Conservation (phyloP, 2,888 invertebrate species). For the Cremastobaeus sp. region DNA sequence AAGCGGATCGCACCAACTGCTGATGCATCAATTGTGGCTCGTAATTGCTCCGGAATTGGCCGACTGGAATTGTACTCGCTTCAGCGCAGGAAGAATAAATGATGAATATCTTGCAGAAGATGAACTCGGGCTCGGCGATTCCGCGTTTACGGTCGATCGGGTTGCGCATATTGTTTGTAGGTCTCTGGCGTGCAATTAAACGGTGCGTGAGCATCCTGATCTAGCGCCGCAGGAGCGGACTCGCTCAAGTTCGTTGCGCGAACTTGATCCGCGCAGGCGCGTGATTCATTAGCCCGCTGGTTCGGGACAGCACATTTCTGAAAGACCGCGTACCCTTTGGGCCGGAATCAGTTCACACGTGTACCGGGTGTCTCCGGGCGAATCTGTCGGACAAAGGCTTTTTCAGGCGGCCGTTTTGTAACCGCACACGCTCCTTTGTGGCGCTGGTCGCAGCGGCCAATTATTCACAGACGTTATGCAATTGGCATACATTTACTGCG, state of each 20-base stretch:
- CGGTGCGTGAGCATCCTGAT: constrained; percentile 33
- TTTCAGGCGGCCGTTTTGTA: constrained; percentile 7
- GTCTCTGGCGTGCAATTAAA: constrained; percentile 36
- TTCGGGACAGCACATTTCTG: constrained; percentile 38
- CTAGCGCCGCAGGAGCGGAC: constrained; percentile 37
- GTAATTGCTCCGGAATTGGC: too few relatives aligned
- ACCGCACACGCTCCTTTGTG: constrained; percentile 1
- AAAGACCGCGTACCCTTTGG: constrained; percentile 40
- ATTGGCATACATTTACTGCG: not conserved
- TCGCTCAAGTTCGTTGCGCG: constrained; percentile 53
- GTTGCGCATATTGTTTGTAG: constrained; percentile 26
- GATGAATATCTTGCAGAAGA: too few relatives aligned
- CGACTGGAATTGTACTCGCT: too few relatives aligned
- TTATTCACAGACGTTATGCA: constrained; percentile 26
- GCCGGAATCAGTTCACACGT: constrained; percentile 47
- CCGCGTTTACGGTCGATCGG: constrained; percentile 22
- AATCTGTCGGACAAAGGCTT: constrained; percentile 9
- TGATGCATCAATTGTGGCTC: too few relatives aligned
- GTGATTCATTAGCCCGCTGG: constrained; percentile 54
- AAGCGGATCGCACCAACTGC: too few relatives aligned
- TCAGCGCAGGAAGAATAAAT: too few relatives aligned
- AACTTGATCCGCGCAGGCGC: constrained; percentile 48
- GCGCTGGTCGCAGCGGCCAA: not conserved
- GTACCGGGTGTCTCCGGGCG: constrained; percentile 58
- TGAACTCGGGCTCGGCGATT: too few relatives aligned